Conservation (phyloP, 2,888 invertebrate species). For the Hypena proboscidalis region DNA sequence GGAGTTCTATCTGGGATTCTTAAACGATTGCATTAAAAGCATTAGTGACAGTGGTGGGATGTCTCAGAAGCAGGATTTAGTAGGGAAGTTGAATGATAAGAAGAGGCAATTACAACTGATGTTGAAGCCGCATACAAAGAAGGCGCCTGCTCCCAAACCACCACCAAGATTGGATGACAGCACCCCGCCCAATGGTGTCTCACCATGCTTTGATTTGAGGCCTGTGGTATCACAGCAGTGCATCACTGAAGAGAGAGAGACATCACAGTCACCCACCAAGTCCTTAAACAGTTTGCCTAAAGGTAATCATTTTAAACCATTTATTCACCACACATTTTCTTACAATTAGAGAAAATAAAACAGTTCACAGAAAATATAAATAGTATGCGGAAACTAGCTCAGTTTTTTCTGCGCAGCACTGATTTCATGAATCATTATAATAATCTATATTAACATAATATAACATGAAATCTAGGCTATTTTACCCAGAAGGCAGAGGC, state of each 20-base stretch:
- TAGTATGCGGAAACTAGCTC: too few species aligned
- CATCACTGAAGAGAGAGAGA: constrained; percentile 69
- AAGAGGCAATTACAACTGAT: constrained; percentile 84
- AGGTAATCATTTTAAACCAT: constrained; percentile 52
- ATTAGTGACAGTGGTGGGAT: constrained; percentile 73
- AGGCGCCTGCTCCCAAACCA: constrained; percentile 74
- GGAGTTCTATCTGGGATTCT: constrained; percentile 89
- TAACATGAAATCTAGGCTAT: too few species aligned
- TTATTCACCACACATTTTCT: not conserved
- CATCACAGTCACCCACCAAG: constrained; percentile 62
- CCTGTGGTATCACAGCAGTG: constrained; percentile 80
- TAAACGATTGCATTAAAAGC: constrained; percentile 88
- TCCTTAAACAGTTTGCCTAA: constrained; percentile 52
- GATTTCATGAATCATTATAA: too few species aligned
- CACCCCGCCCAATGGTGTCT: constrained; percentile 78
- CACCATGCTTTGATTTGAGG: constrained; percentile 76
- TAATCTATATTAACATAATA: too few species aligned
- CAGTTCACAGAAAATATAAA: too few species aligned
- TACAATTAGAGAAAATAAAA: too few species aligned
- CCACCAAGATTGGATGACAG: constrained; percentile 73
- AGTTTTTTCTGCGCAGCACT: too few species aligned
- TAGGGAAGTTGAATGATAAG: constrained; percentile 87
- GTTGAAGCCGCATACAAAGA: constrained; percentile 67
- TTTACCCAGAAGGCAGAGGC: too few species aligned
- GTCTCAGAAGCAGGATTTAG: constrained; percentile 87